phyloP scores from a whole-genome alignment of 2,797 vertebrate species.

The Sebastes elongatus region DNA sequence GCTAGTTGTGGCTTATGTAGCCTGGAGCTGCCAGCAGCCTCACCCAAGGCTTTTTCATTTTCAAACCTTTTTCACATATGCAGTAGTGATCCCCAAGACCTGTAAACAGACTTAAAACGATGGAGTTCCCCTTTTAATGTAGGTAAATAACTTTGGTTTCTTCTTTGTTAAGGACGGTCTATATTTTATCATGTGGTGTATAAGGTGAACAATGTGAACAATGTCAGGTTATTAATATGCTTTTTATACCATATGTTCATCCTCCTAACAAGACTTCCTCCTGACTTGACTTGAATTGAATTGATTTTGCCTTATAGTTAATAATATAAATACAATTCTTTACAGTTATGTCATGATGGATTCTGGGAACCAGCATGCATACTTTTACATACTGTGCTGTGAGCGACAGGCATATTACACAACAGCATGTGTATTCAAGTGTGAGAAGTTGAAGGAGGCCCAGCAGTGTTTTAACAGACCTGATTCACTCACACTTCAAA shows the following conservation, averaged over 20 bases:
- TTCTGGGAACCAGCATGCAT: neutral
- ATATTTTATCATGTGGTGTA: neutral
- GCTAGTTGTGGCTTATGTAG: neutral
- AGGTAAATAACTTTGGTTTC: neutral
- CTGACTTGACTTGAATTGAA: neutral
- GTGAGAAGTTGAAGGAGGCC: slow-evolving; percentile 31
- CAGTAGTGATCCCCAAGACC: too few species aligned
- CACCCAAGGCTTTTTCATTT: too few species aligned
- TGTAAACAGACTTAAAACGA: too few species aligned
- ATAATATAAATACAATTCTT: neutral
- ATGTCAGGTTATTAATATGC: neutral
- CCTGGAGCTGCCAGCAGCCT: neutral
- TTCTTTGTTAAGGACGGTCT: neutral
- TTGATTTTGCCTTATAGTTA: neutral
- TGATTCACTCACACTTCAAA: slow-evolving; percentile 55
- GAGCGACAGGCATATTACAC: slow-evolving; percentile 28
- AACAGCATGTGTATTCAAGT: slow-evolving; percentile 25
- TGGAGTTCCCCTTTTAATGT: too few species aligned
- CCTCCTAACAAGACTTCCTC: neutral
- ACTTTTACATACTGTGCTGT: neutral
- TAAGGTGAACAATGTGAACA: neutral
- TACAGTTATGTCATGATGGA: neutral
- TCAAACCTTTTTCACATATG: too few species aligned
- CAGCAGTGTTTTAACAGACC: slow-evolving; percentile 51
- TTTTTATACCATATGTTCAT: neutral